Evolutionary conservation across 2,113 vertebrate species (phyloP).

Genomic region (Notiomystis cincta): DNA sequence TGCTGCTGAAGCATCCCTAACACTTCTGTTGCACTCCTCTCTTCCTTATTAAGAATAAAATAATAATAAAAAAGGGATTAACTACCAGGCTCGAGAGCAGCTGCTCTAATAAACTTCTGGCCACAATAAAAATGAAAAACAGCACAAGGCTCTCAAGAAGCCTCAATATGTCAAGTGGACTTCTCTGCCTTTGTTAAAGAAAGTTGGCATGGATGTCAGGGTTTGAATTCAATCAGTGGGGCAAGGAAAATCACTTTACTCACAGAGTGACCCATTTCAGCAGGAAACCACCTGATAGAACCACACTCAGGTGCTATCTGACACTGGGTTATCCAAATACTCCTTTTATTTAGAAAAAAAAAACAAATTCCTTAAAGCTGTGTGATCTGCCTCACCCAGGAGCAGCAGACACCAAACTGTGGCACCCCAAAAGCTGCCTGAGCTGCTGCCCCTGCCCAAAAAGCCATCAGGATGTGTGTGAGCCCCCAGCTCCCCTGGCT

Average conservation of each 20-base stretch:
- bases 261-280: not conserved
- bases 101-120: not conserved
- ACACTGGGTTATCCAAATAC: not conserved
- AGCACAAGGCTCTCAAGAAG: not conserved
- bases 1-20: not conserved
- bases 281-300: not conserved
- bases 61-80: not conserved
- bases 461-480: not conserved
- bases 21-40: not conserved
- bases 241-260: not conserved
- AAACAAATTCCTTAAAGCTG: not conserved
- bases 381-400: fast-evolving
- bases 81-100: not conserved
- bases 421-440: not conserved
- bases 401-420: not conserved
- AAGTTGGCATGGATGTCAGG: fast-evolving
- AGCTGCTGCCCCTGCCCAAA: not conserved
- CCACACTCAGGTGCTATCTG: not conserved
- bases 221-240: not conserved
- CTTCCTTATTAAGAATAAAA: not conserved
- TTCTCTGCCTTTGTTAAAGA: not conserved
- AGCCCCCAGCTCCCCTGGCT: not conserved
- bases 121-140: not conserved
- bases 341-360: not conserved
- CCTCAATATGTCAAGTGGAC: not conserved